These are phyloP conservation scores for Drosophila mimica DNA, from an alignment of 2,888 invertebrate genomes.

Conservation along the genomic window DNA sequence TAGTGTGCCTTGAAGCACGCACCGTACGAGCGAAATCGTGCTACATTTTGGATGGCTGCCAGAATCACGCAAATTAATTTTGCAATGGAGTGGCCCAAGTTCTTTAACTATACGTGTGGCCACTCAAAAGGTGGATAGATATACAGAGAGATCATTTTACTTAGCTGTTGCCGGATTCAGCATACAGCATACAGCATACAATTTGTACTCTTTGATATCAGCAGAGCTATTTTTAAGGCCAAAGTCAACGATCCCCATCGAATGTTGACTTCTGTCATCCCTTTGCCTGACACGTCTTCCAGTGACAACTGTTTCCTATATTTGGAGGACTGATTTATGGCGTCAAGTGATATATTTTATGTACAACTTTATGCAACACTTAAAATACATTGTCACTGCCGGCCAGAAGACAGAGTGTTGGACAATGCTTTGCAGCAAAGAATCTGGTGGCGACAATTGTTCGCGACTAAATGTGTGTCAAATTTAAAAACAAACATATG, in stretches of 20 bases:
- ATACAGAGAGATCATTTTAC: slow-evolving; percentile 17
- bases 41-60: slow-evolving; percentile 61
- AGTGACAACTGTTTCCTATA: slow-evolving; percentile 12
- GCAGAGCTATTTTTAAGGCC: slow-evolving; percentile 56
- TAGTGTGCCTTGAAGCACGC: slow-evolving; percentile 24
- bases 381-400: slow-evolving; percentile 4
- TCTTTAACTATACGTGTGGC: slow-evolving; percentile 32
- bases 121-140: slow-evolving; percentile 13
- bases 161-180: slow-evolving; percentile 3
- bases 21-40: slow-evolving; percentile 27
- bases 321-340: background rate
- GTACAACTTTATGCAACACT: slow-evolving; percentile 1
- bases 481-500: slow-evolving; percentile 3
- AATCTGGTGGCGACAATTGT: slow-evolving; percentile 8
- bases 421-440: background rate
- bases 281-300: slow-evolving; percentile 5
- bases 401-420: background rate
- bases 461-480: slow-evolving; percentile 29
- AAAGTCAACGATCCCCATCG: slow-evolving; percentile 62
- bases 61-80: slow-evolving; percentile 34
- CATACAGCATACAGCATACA: slow-evolving; percentile 11
- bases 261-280: slow-evolving; percentile 48
- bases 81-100: slow-evolving; percentile 16
- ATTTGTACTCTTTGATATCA: slow-evolving; percentile 30
- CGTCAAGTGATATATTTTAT: slow-evolving; percentile 4